phyloP scores from a whole-genome alignment of 2,888 invertebrate species.

The Caenorhabditis zanzibari region DNA sequence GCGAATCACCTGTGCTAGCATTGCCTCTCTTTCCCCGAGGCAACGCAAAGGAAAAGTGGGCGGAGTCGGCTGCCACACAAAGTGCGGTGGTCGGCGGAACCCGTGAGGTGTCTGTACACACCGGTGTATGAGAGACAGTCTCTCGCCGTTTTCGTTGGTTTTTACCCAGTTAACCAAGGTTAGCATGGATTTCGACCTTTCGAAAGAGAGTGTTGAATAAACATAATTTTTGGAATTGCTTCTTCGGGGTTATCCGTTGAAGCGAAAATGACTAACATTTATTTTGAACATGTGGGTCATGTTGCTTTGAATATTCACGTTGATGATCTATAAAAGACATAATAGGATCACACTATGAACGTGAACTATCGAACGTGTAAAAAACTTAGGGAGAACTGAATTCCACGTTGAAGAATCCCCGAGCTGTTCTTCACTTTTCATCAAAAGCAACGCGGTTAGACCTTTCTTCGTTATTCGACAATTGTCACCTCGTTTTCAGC shows the following conservation, averaged over 20 bases:
- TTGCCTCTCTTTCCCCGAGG: no score
- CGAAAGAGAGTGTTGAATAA: constrained; percentile 10
- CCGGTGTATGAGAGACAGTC: no score
- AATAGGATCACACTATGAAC: no score
- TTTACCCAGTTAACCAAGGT: constrained; percentile 23
- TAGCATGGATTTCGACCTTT: constrained; percentile 28
- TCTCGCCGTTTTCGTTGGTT: no score
- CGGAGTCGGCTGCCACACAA: constrained; percentile 12
- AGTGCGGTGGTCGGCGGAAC: constrained; percentile 26
- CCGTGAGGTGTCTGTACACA: constrained; percentile 48
- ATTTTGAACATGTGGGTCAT: no score
- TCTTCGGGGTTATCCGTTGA: constrained; percentile 11
- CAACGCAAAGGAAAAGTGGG: no score
- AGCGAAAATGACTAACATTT: no score
- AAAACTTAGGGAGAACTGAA: background rate
- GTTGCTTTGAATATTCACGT: no score
- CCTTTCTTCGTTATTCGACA: background rate
- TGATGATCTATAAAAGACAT: no score
- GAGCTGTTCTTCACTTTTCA: constrained; percentile 14
- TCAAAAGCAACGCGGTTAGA: constrained; percentile 27
- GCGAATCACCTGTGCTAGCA: no score
- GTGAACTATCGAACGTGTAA: constrained; percentile 3
- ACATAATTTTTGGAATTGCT: background rate
- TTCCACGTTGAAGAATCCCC: constrained; percentile 5
- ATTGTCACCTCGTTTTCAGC: constrained; percentile 10